Percentiles rank a stretch among this genome's conserved stretches.
Evolutionary conservation across 2,113 vertebrate genomes (phyloP).

Genomic region (Leucoraja erinaceus): DNA sequence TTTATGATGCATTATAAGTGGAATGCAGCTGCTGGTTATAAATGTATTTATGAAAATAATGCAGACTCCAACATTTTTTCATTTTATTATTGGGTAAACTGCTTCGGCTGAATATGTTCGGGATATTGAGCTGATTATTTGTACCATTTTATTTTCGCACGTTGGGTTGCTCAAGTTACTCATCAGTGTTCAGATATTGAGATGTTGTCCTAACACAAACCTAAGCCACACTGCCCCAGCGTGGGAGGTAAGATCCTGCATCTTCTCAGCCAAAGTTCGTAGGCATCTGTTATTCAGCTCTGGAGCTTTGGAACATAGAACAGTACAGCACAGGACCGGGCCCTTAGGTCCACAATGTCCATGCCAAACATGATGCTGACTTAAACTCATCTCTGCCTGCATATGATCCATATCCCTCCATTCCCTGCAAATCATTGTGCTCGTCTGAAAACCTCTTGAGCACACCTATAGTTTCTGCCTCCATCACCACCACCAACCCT

Average conservation of each 20-base stretch:
- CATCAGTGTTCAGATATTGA: neutral
- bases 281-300: slow-evolving; percentile 41
- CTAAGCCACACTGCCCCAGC: neutral
- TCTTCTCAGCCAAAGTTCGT: slow-evolving; percentile 39
- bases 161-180: neutral
- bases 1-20: slow-evolving; percentile 7
- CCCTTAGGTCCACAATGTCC: no score
- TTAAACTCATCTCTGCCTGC: no score
- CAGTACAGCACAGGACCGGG: no score
- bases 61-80: neutral
- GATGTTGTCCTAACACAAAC: neutral
- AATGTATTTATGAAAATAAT: slow-evolving; percentile 21
- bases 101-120: neutral
- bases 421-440: no score
- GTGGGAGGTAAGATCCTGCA: neutral
- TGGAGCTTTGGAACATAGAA: slow-evolving; percentile 44
- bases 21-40: slow-evolving; percentile 16
- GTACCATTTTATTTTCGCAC: neutral
- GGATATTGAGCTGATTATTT: neutral
- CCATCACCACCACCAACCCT: no score
- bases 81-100: slow-evolving; percentile 4
- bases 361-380: no score
- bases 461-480: no score
- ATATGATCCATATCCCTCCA: no score
- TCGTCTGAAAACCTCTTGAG: no score